Evolutionary conservation across 2,113 vertebrate species (phyloP).

Genomic region (Chroicocephalus ridibundus): DNA sequence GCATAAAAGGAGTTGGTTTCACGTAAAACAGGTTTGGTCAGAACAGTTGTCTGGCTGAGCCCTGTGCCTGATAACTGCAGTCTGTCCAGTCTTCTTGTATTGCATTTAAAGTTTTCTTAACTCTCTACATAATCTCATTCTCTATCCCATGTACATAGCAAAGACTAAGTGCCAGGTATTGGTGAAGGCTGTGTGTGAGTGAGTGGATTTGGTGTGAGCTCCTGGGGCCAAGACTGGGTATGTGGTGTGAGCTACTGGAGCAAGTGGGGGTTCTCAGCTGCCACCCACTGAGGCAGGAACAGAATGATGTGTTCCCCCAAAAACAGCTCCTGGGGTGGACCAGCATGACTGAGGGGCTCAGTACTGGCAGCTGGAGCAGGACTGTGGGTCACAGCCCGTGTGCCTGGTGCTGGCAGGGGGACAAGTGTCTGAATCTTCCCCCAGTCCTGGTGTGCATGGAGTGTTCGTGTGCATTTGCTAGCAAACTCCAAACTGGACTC

Average conservation of each 20-base stretch:
- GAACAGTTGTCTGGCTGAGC: not conserved
- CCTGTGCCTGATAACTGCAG: rapidly evolving
- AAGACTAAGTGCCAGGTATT: not conserved
- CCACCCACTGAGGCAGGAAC: not conserved
- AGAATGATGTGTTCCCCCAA: rapidly evolving
- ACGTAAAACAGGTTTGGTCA: not conserved
- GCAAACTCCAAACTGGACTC: not conserved
- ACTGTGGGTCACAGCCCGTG: not conserved
- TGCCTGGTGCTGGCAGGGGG: not conserved
- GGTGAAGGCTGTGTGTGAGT: not conserved
- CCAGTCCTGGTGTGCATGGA: too few relatives aligned
- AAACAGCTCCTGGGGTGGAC: not conserved
- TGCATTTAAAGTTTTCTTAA: not conserved
- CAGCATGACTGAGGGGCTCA: not conserved
- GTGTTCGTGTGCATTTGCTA: not conserved
- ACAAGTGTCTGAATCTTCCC: not conserved
- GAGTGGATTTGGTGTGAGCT: not conserved
- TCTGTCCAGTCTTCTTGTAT: not conserved
- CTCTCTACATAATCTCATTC: not conserved
- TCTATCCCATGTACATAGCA: not conserved
- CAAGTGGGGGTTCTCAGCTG: not conserved
- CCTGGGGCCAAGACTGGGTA: not conserved
- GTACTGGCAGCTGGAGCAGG: not conserved
- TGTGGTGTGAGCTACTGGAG: not conserved
- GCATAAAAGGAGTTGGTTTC: not conserved